Conservation (phyloP, 1,140 invertebrate species). For the Pseudomyrmex dendroicus region DNA sequence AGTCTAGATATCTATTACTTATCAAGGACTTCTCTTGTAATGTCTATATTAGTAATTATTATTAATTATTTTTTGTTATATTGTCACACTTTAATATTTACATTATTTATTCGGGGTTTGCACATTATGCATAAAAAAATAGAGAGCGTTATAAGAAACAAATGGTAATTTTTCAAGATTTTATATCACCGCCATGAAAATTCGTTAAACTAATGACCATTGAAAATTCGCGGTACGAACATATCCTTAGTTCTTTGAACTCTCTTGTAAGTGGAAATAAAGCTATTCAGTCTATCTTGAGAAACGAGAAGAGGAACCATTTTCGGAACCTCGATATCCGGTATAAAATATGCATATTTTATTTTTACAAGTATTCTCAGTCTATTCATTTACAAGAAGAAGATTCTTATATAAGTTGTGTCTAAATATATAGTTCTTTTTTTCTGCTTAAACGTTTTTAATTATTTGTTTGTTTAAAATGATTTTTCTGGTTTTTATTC, state of each 20-base stretch:
- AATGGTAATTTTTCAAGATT: neutral
- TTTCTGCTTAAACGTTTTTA: neutral
- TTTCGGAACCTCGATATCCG: constrained; percentile 19
- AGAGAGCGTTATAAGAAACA: neutral
- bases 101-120: neutral
- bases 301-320: constrained; percentile 14
- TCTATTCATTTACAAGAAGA: constrained; percentile 8
- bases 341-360: constrained; percentile 23
- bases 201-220: neutral
- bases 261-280: constrained; percentile 15
- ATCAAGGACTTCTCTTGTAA: neutral
- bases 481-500: neutral
- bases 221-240: constrained; percentile 12
- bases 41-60: constrained; percentile 1
- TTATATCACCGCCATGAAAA: neutral
- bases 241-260: constrained; percentile 14
- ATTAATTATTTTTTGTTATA: neutral
- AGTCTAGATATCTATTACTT: neutral
- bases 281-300: constrained; percentile 38
- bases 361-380: constrained; percentile 24
- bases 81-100: no score
- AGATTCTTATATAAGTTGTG: neutral
- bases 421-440: constrained; percentile 20
- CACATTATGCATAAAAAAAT: neutral
- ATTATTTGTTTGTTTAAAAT: no score